These are phyloP conservation scores for Agrypnia vestita DNA, from an alignment of 1,140 invertebrate species.

Conservation along the genomic window DNA sequence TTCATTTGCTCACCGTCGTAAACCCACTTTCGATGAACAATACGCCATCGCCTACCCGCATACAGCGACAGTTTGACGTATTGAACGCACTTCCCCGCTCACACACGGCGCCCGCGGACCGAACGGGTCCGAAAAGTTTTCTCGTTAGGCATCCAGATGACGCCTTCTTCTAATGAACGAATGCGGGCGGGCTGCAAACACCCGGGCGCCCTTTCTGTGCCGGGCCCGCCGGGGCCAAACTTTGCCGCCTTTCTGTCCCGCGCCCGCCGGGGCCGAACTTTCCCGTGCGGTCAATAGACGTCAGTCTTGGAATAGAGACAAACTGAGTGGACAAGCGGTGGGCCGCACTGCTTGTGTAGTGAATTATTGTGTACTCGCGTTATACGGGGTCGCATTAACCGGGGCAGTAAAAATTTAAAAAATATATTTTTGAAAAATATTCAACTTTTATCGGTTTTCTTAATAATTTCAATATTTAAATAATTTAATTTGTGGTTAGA, in stretches of 20 bases:
- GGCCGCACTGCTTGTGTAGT: neutral
- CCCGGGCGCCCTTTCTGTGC: neutral
- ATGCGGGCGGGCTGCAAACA: slow-evolving; percentile 9
- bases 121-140: slow-evolving; percentile 31
- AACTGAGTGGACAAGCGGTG: neutral
- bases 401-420: too few relatives aligned
- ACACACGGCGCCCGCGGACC: slow-evolving; percentile 27
- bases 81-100: neutral
- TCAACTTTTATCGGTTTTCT: too few relatives aligned
- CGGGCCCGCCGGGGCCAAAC: neutral
- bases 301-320: slow-evolving; percentile 26
- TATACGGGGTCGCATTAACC: too few relatives aligned
- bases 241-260: neutral
- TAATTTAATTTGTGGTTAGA: too few relatives aligned
- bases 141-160: slow-evolving; percentile 36
- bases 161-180: slow-evolving; percentile 22
- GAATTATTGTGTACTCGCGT: neutral
- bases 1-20: too few relatives aligned
- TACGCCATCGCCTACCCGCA: neutral
- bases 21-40: too few relatives aligned
- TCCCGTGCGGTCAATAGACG: slow-evolving; percentile 13
- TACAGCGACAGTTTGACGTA: too few relatives aligned
- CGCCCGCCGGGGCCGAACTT: neutral
- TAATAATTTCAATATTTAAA: too few relatives aligned
- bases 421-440: too few relatives aligned